phyloP scores from a whole-genome alignment of 2,888 invertebrate species.

The Tubulanus polymorphus region DNA sequence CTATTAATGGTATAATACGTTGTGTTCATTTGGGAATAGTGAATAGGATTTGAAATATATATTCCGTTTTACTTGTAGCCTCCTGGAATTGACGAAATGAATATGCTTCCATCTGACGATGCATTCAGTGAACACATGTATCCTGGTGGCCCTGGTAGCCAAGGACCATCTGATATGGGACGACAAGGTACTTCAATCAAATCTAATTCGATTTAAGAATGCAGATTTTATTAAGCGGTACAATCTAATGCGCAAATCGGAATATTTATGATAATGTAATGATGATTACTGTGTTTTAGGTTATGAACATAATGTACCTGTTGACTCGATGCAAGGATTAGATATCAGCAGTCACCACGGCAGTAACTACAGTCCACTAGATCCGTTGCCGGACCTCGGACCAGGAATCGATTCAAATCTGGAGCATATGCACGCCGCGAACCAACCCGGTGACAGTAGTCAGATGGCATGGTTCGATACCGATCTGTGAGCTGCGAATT shows the following conservation, averaged over 20 bases:
- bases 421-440: constrained; percentile 56
- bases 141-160: constrained; percentile 22
- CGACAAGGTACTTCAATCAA: constrained; percentile 2
- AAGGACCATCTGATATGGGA: neutral
- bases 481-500: constrained; percentile 67
- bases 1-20: too few species aligned
- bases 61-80: constrained; percentile 27
- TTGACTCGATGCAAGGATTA: constrained; percentile 93
- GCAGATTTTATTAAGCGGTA: too few species aligned
- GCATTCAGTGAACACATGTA: constrained; percentile 84
- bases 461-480: constrained; percentile 98
- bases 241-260: too few species aligned
- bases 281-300: constrained; percentile 58
- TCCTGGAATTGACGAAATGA: constrained; percentile 62
- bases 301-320: constrained; percentile 85
- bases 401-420: constrained; percentile 58
- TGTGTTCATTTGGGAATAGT: too few species aligned
- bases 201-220: neutral
- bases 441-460: constrained; percentile 55
- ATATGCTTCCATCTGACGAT: constrained; percentile 77
- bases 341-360: constrained; percentile 72
- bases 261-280: neutral
- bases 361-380: constrained; percentile 74
- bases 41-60: too few species aligned
- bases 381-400: constrained; percentile 54